Percentiles rank a stretch among this genome's conserved stretches.
phyloP scores from a whole-genome alignment of 1,140 invertebrate genomes.

The Phthorimaea operculella region DNA sequence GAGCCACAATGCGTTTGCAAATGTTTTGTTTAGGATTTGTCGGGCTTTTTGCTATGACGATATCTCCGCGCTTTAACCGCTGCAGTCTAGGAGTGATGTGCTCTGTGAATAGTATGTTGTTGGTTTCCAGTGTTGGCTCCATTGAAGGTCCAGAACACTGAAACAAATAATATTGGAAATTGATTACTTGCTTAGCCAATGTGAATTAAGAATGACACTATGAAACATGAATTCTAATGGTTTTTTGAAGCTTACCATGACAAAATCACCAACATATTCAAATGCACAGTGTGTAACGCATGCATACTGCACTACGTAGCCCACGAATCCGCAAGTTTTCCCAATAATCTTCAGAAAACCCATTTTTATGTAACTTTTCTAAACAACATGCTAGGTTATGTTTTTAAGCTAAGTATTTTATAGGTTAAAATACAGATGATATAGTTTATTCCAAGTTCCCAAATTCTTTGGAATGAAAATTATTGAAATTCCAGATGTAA shows the following conservation, averaged over 20 bases:
- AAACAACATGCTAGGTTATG: constrained; percentile 12
- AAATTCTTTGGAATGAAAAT: too few species aligned
- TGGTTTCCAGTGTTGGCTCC: constrained; percentile 86
- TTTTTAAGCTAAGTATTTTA: neutral
- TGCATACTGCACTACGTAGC: constrained; percentile 72
- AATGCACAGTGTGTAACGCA: constrained; percentile 81
- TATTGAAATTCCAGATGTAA: too few species aligned
- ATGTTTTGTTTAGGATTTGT: constrained; percentile 82
- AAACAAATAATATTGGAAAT: constrained; percentile 37
- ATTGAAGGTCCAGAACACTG: constrained; percentile 90
- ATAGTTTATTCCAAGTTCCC: too few species aligned
- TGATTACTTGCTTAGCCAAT: too few species aligned
- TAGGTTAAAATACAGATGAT: too few species aligned
- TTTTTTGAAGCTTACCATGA: constrained; percentile 71
- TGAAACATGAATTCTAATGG: too few species aligned
- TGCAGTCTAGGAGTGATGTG: constrained; percentile 76
- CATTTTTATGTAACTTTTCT: constrained; percentile 24
- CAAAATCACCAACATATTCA: constrained; percentile 82
- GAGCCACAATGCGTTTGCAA: constrained; percentile 84
- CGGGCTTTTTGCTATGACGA: constrained; percentile 85
- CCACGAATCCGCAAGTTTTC: constrained; percentile 44
- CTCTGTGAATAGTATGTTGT: constrained; percentile 86
- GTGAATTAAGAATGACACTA: too few species aligned
- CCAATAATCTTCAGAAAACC: constrained; percentile 33
- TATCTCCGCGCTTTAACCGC: constrained; percentile 78